Conservation (phyloP, 2,113 vertebrate genomes). For the Eretmochelys imbricata region DNA sequence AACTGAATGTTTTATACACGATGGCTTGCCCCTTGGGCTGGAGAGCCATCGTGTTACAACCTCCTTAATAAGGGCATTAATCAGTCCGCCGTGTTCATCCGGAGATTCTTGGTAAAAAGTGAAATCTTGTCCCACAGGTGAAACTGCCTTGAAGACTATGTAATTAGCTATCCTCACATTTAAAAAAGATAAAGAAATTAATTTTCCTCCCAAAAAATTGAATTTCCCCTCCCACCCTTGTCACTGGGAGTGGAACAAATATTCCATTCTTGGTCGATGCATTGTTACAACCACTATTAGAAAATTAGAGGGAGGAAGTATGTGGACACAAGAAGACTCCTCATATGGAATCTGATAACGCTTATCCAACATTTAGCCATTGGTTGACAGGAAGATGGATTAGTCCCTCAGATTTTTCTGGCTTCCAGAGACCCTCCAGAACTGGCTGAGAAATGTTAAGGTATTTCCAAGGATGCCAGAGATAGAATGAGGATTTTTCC, state of each 20-base stretch:
- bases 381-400: neutral
- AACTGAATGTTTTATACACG: neutral
- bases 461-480: neutral
- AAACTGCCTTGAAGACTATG: neutral
- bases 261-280: neutral
- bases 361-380: too few relatives aligned
- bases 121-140: neutral
- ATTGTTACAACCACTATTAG: too few relatives aligned
- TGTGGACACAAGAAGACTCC: neutral
- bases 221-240: neutral
- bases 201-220: neutral
- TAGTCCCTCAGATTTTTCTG: neutral
- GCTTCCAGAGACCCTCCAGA: neutral
- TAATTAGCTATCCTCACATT: neutral
- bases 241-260: neutral
- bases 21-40: neutral
- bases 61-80: neutral
- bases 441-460: neutral
- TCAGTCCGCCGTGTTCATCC: neutral
- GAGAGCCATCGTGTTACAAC: too few relatives aligned
- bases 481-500: neutral
- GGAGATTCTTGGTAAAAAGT: neutral
- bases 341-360: neutral
- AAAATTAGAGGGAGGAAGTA: neutral
- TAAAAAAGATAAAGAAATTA: neutral